phyloP scores from a whole-genome alignment of 2,888 invertebrate species.

The Phlogophora meticulosa region DNA sequence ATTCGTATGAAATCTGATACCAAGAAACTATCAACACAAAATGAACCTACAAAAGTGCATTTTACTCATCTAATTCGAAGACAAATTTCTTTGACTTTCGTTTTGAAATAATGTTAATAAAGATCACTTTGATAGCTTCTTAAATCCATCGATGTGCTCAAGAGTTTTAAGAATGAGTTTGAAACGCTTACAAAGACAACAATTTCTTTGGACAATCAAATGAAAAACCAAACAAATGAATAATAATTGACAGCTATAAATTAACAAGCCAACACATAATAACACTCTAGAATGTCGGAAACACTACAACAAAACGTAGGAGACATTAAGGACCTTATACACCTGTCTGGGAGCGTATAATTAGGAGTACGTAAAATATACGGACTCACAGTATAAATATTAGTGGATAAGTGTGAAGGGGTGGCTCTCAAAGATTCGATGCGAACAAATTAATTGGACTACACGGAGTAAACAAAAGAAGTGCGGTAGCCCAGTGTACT shows the following conservation, averaged over 20 bases:
- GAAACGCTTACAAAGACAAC: not conserved
- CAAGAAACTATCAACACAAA: too few species aligned
- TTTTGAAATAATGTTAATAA: too few species aligned
- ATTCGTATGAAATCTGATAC: too few species aligned
- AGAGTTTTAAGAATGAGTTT: not conserved
- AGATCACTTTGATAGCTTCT: too few species aligned
- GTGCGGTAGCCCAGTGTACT: too few species aligned
- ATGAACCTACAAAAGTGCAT: too few species aligned
- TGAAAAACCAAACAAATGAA: conserved; percentile 13
- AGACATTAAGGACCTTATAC: conserved; percentile 72
- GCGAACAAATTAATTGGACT: not conserved
- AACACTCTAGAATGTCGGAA: conserved; percentile 32
- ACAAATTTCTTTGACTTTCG: too few species aligned
- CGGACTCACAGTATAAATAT: conserved; percentile 76
- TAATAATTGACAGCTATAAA: conserved; percentile 56
- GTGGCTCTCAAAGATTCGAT: conserved; percentile 70
- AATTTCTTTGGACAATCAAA: not conserved
- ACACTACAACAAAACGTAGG: conserved; percentile 48
- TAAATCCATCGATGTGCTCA: too few species aligned
- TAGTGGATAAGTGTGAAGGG: conserved; percentile 66
- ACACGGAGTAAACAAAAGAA: too few species aligned
- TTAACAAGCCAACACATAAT: conserved; percentile 52
- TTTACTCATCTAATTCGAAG: too few species aligned
- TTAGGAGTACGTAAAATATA: conserved; percentile 83
- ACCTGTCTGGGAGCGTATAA: conserved; percentile 83